phyloP scores from a whole-genome alignment of 2,888 invertebrate species.

The Amphipyra tragopoginis region DNA sequence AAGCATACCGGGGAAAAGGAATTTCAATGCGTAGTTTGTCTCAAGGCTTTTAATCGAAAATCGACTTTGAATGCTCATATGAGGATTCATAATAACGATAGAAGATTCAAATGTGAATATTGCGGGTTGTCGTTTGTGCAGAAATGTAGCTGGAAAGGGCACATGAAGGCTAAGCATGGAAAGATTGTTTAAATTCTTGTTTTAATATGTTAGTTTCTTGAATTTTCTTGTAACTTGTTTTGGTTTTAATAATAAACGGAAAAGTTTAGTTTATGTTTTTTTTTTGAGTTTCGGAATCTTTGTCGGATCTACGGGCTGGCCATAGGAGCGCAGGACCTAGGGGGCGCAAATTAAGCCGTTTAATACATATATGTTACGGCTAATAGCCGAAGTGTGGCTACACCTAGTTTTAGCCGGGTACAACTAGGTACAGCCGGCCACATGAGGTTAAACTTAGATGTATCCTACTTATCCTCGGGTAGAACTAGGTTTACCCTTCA shows the following conservation, averaged over 20 bases:
- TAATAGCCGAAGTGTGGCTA: too few species aligned
- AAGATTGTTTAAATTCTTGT: background rate
- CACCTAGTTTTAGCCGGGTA: too few species aligned
- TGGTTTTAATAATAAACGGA: background rate
- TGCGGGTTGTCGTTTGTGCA: slow-evolving; percentile 63
- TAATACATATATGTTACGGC: too few species aligned
- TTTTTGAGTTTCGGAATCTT: too few species aligned
- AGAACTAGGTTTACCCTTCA: too few species aligned
- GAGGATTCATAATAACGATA: slow-evolving; percentile 67
- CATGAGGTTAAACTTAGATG: too few species aligned
- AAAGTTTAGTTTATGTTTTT: background rate
- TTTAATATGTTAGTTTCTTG: background rate
- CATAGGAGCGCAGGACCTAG: too few species aligned
- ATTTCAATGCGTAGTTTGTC: slow-evolving; percentile 75
- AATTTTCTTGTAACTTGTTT: background rate
- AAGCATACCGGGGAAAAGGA: slow-evolving; percentile 80
- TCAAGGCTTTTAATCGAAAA: slow-evolving; percentile 69
- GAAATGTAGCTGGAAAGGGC: slow-evolving; percentile 63
- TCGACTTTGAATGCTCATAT: slow-evolving; percentile 74
- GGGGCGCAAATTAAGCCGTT: too few species aligned
- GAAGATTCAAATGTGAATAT: slow-evolving; percentile 57
- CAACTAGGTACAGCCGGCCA: too few species aligned
- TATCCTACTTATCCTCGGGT: too few species aligned
- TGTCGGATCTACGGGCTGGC: too few species aligned
- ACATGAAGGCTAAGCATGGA: slow-evolving; percentile 67